Evolutionary conservation across 2,888 invertebrate species (phyloP), one percentile per base, ranked within the genome.

Genomic region (Chymomyza amoena): DNA sequence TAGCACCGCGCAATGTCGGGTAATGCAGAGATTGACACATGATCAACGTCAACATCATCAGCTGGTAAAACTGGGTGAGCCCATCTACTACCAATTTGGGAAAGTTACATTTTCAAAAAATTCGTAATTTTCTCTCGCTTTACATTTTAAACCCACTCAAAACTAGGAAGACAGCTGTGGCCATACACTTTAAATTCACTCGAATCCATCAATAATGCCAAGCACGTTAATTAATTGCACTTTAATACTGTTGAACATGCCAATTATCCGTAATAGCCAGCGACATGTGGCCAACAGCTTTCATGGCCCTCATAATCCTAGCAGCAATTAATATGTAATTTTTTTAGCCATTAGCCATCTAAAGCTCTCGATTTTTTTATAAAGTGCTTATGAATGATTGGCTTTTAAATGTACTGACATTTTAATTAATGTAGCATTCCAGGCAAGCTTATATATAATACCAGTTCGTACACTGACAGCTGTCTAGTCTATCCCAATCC

Each of bases 321-420:
- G 59, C 61, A 18, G 64, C 69, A 64, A 65, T 76, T 76, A 70
- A 66, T 69, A 56, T 70, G 68, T 63, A 54, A 75, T 81, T 73
- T 59, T 59, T 69, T 65, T 59, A 57, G 32, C 7, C 61, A 68
- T 68, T 61, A 64, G n/a, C n/a, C n/a, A 65, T 72, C 66, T 13
- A 45, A 75, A 69, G 59, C 64, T 60, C 57, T 39, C n/a, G 39
- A 28, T 28, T 36, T 20, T 10, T 62, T 76, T 72, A 74, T 59
- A 20, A 57, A 72, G 70, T 68, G 72, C 60, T 52, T 66, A 67
- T 69, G 60, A 66, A 67, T 70, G 59, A 68, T 69, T 69, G 68
- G 61, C 32, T 64, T 51, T 69, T 25, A 66, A 72, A 84, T 45
- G 39, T 13, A 13, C 13, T 45, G 39, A 13, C 13, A 45, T 45